Percentiles rank a stretch among this genome's conserved stretches.
Conservation (phyloP, 2,888 invertebrate species). For the Thera obeliscata region DNA sequence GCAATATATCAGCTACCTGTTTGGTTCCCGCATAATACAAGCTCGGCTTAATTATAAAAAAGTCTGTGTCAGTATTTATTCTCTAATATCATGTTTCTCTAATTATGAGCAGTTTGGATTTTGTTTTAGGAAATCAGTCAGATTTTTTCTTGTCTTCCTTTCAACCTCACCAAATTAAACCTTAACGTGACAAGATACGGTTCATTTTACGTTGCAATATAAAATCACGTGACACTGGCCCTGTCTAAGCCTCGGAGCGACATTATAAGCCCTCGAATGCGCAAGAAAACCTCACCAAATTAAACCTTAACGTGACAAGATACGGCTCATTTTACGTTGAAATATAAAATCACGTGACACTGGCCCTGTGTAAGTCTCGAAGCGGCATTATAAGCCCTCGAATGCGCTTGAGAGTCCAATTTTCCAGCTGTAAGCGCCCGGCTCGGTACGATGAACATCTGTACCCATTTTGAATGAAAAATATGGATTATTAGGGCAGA, state of each 20-base stretch:
- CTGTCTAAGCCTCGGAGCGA: not conserved
- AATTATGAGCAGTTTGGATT: no score
- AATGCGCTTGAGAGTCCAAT: constrained; percentile 52
- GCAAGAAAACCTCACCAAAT: constrained; percentile 18
- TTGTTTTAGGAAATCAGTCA: no score
- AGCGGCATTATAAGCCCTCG: constrained; percentile 39
- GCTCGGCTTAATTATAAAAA: no score
- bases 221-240: not conserved
- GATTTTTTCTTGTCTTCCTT: no score
- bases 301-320: not conserved
- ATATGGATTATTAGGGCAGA: constrained; percentile 16
- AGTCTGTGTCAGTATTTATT: no score
- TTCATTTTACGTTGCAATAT: not conserved
- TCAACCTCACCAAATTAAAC: not conserved
- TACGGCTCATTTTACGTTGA: constrained; percentile 2
- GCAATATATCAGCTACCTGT: no score
- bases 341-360: not conserved
- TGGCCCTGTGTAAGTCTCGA: not conserved
- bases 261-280: constrained; percentile 45
- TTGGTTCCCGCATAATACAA: no score
- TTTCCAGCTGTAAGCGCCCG: constrained; percentile 52
- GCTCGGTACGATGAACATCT: constrained; percentile 39
- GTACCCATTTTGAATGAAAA: constrained; percentile 26
- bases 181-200: not conserved
- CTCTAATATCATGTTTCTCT: no score